These are phyloP conservation scores for Callinectes sapidus DNA, from an alignment of 2,888 invertebrate genomes.

Conservation along the genomic window DNA sequence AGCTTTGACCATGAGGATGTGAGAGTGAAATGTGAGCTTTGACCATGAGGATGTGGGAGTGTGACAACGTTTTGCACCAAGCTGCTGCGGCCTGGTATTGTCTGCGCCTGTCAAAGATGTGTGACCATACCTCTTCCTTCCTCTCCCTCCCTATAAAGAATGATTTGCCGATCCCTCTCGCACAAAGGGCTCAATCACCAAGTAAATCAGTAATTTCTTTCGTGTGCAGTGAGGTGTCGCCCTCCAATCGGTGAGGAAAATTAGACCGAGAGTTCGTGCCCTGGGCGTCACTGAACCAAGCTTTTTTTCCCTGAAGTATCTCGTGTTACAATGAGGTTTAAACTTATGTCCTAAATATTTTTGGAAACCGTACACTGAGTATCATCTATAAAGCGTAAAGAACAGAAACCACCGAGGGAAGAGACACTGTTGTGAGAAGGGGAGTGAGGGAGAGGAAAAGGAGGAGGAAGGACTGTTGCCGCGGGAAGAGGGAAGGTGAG, in stretches of 20 bases:
- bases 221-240: background rate
- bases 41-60: background rate
- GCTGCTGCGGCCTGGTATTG: background rate
- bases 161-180: background rate
- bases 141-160: background rate
- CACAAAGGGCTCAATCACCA: background rate
- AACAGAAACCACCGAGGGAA: background rate
- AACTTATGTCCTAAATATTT: background rate
- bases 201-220: background rate
- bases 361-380: background rate
- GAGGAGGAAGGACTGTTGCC: constrained; percentile 1
- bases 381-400: background rate
- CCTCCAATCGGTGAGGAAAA: background rate
- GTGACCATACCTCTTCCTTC: background rate
- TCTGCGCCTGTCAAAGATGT: background rate
- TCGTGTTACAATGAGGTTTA: background rate
- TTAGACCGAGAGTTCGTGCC: background rate
- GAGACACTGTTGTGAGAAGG: background rate
- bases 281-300: background rate
- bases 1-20: background rate
- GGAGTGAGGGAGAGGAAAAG: background rate
- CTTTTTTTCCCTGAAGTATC: background rate
- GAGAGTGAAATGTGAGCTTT: background rate
- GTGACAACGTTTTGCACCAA: background rate
- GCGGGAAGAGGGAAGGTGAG: background rate